These are phyloP conservation scores for Botia almorhae DNA, from an alignment of 2,797 vertebrate species.

Conservation along the genomic window DNA sequence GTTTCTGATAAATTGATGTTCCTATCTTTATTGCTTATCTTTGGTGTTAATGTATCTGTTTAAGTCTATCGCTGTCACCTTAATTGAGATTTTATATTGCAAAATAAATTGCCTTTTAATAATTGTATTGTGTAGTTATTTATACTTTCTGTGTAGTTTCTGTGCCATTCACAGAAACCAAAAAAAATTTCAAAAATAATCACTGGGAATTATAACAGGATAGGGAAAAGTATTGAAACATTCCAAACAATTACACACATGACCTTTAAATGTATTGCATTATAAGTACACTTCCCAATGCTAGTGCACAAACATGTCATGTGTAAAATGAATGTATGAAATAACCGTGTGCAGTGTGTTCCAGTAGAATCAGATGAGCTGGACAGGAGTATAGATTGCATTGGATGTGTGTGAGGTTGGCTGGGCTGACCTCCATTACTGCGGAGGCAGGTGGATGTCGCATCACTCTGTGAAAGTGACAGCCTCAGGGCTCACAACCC, in stretches of 20 bases:
- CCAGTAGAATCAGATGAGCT: slow-evolving; percentile 9
- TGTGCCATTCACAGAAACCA: no score
- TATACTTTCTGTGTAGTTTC: no score
- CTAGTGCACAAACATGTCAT: background rate
- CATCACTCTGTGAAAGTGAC: slow-evolving; percentile 41
- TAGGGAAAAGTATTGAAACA: background rate
- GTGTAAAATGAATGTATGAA: slow-evolving; percentile 16
- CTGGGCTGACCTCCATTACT: slow-evolving; percentile 44
- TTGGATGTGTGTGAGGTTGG: slow-evolving; percentile 29
- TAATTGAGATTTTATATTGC: no score
- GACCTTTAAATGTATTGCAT: background rate
- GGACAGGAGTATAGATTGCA: slow-evolving; percentile 8
- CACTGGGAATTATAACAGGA: no score
- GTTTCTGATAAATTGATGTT: no score
- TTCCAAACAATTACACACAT: background rate
- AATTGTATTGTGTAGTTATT: no score
- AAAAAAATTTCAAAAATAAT: no score
- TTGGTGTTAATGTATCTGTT: no score
- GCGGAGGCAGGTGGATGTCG: slow-evolving; percentile 22
- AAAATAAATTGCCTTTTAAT: no score
- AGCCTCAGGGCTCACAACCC: slow-evolving; percentile 16
- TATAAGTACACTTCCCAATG: background rate
- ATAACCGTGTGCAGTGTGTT: background rate
- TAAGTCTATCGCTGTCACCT: no score
- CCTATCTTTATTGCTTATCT: no score